Conservation (phyloP, 2,888 invertebrate species). For the Allygus modestus region DNA sequence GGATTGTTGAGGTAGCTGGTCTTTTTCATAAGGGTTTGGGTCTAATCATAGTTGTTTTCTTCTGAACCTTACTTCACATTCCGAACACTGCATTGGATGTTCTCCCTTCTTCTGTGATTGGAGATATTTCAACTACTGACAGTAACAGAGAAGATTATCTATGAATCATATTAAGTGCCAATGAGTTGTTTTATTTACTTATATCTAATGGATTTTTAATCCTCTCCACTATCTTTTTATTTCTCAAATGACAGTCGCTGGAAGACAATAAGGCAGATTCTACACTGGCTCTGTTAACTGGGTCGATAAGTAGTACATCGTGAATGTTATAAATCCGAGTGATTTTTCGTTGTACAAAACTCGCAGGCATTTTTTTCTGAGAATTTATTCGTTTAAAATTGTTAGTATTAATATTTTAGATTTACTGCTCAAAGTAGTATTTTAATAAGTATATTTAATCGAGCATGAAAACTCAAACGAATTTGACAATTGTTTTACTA, state of each 20-base stretch:
- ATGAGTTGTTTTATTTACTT: conserved; percentile 21
- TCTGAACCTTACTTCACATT: conserved; percentile 30
- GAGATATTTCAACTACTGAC: conserved; percentile 27
- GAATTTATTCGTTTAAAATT: conserved; percentile 22
- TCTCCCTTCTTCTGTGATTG: not conserved
- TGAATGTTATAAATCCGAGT: conserved; percentile 4
- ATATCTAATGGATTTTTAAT: not conserved
- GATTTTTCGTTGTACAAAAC: conserved; percentile 1
- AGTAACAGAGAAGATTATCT: conserved; percentile 4
- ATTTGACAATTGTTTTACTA: conserved; percentile 20
- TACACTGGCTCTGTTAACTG: not conserved
- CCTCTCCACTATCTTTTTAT: not conserved
- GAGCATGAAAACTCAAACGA: conserved; percentile 18
- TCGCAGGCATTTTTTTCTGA: conserved; percentile 8
- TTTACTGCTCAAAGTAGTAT: conserved; percentile 43
- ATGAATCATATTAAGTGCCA: conserved; percentile 34
- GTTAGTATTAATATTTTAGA: conserved; percentile 25
- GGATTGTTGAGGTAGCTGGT: not conserved
- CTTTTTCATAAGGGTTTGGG: conserved; percentile 11
- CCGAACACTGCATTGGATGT: not conserved
- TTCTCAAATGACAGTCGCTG: not conserved
- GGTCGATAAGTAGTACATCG: too few species aligned
- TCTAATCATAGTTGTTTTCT: not conserved
- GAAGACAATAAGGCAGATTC: conserved; percentile 28
- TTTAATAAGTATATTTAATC: not conserved